These are phyloP conservation scores for Empis stercorea DNA, from an alignment of 2,888 invertebrate genomes.

Conservation along the genomic window DNA sequence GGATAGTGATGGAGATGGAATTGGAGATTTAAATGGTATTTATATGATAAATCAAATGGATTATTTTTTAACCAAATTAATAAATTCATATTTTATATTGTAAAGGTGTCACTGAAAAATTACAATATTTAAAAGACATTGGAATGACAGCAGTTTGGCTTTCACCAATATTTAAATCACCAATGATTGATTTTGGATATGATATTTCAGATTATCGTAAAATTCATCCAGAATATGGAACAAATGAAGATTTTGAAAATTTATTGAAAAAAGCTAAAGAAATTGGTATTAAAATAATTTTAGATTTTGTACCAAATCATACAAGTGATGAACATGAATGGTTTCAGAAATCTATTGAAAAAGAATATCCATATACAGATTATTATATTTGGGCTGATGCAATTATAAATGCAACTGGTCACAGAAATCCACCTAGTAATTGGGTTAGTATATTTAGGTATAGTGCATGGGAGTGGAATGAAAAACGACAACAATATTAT, in stretches of 20 bases:
- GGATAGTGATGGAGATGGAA: constrained; percentile 65
- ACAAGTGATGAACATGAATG: constrained; percentile 67
- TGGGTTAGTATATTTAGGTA: constrained; percentile 43
- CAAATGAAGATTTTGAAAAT: constrained; percentile 52
- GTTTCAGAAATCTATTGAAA: constrained; percentile 57
- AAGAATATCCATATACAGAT: constrained; percentile 49
- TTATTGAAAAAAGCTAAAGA: constrained; percentile 42
- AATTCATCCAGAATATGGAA: constrained; percentile 58
- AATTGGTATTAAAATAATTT: constrained; percentile 35
- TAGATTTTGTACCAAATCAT: constrained; percentile 44
- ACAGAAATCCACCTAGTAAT: constrained; percentile 36
- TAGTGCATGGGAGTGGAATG: constrained; percentile 49
- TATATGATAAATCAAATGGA: too few relatives aligned
- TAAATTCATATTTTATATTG: too few relatives aligned
- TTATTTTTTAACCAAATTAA: neutral
- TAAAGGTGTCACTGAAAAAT: constrained; percentile 46
- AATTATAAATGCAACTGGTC: constrained; percentile 29
- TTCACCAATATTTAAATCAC: constrained; percentile 61
- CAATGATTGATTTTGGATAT: constrained; percentile 68
- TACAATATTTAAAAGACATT: constrained; percentile 52
- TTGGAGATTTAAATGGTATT: constrained; percentile 49
- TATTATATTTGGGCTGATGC: constrained; percentile 60
- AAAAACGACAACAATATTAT: constrained; percentile 44
- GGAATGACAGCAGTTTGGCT: constrained; percentile 58
- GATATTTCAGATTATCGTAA: constrained; percentile 57